Percentiles rank a stretch among this genome's conserved stretches.
These are phyloP conservation scores for Parnassius mnemosyne DNA, from an alignment of 2,888 invertebrate species.

Conservation along the genomic window DNA sequence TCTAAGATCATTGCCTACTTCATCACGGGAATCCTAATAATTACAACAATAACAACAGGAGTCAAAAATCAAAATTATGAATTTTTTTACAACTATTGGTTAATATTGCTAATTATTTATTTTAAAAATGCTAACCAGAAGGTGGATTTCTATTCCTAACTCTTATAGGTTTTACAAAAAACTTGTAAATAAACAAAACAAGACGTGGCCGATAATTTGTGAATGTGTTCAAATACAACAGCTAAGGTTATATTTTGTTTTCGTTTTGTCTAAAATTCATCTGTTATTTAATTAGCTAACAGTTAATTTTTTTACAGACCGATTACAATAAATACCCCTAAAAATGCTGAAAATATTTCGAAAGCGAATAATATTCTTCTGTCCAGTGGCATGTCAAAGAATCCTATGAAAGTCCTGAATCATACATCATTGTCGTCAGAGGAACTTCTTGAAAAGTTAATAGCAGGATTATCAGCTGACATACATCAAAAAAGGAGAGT, in stretches of 20 bases:
- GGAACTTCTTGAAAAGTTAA: conserved; percentile 62
- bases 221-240: conserved; percentile 24
- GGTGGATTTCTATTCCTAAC: conserved; percentile 51
- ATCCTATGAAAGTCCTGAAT: background rate
- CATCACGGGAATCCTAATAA: too few relatives aligned
- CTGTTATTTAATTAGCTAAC: background rate
- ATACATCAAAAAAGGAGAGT: conserved; percentile 69
- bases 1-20: too few relatives aligned
- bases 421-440: conserved; percentile 37
- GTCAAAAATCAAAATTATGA: too few relatives aligned
- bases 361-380: conserved; percentile 1
- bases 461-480: conserved; percentile 60
- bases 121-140: conserved; percentile 54
- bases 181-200: conserved; percentile 16
- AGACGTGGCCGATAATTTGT: conserved; percentile 27
- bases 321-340: conserved; percentile 14
- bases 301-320: conserved; percentile 26
- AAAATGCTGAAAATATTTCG: conserved; percentile 16
- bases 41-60: too few relatives aligned
- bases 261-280: background rate
- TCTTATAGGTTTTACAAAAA: conserved; percentile 26
- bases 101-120: background rate
- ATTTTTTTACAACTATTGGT: too few relatives aligned
- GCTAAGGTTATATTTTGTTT: conserved; percentile 28
- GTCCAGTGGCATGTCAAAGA: conserved; percentile 5